Conservation (phyloP, 2,888 invertebrate genomes). For the Augochlorella aurata region DNA sequence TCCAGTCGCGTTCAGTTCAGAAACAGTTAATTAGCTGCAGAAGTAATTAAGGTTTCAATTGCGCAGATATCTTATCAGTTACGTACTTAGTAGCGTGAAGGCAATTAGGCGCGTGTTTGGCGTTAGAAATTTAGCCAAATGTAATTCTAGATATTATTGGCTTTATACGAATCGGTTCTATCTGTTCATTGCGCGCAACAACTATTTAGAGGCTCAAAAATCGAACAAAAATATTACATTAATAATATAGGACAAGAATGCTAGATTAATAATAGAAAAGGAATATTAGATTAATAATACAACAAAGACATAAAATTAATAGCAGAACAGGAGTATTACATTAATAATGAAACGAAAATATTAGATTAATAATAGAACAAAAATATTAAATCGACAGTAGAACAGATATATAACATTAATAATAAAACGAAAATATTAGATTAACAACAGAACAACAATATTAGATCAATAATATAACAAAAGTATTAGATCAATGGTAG, state of each 20-base stretch:
- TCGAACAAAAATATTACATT: too few relatives aligned
- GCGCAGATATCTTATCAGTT: conserved; percentile 15
- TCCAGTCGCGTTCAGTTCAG: conserved; percentile 6
- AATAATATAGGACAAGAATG: not conserved
- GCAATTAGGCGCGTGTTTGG: conserved; percentile 9
- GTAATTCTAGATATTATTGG: not conserved
- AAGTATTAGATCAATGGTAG: not conserved
- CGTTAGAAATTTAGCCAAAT: not conserved
- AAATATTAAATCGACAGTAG: too few relatives aligned
- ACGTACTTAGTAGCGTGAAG: not conserved
- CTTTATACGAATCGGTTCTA: not conserved
- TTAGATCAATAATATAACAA: not conserved
- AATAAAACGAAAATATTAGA: too few relatives aligned
- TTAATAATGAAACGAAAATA: too few relatives aligned
- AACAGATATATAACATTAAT: too few relatives aligned
- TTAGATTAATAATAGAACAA: too few relatives aligned
- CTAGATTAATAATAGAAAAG: not conserved
- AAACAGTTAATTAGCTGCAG: conserved; percentile 6
- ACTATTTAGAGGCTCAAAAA: not conserved
- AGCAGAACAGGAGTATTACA: too few relatives aligned
- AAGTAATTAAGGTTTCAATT: conserved; percentile 16
- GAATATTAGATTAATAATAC: not conserved
- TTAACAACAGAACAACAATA: too few relatives aligned
- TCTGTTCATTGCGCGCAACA: not conserved
- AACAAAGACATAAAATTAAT: too few relatives aligned